phyloP scores from a whole-genome alignment of 2,888 invertebrate species.

The Sthenelais limicola region DNA sequence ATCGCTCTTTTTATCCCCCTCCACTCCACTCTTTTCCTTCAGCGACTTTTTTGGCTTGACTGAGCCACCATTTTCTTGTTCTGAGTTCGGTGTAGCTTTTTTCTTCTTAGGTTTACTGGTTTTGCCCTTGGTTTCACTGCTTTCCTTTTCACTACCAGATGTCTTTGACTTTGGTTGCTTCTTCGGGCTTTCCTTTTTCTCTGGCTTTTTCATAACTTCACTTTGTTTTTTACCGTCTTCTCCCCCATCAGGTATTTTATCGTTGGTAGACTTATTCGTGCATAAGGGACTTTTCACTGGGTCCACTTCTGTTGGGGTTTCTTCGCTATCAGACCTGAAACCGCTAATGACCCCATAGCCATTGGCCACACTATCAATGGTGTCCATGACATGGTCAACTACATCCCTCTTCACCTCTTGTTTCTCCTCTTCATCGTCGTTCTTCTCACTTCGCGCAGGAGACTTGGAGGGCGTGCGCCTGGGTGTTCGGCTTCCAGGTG shows the following conservation, averaged over 20 bases:
- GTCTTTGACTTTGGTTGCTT: not conserved
- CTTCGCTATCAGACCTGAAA: too few relatives aligned
- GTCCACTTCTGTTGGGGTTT: too few relatives aligned
- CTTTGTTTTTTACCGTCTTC: not conserved
- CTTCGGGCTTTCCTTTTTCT: not conserved
- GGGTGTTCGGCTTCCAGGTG: not conserved
- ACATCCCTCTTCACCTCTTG: not conserved
- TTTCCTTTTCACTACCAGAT: not conserved
- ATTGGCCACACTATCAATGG: constrained; percentile 8
- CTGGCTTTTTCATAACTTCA: not conserved
- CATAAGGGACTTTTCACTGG: too few relatives aligned
- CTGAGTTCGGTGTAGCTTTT: not conserved
- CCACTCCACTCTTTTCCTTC: not conserved
- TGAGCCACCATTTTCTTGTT: constrained; percentile 21
- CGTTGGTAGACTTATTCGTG: too few relatives aligned
- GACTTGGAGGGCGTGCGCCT: constrained; percentile 1
- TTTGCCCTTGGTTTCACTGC: not conserved
- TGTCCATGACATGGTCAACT: constrained; percentile 3
- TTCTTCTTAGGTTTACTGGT: too few relatives aligned
- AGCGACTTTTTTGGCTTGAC: constrained; percentile 24
- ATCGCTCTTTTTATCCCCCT: not conserved
- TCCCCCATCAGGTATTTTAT: too few relatives aligned
- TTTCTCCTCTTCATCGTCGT: not conserved
- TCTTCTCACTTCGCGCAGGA: constrained; percentile 3
- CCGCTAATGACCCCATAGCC: too few relatives aligned